Evolutionary conservation across 2,797 vertebrate species (phyloP), one percentile per base, ranked within the genome.

Genomic region (Halcyon badia): DNA sequence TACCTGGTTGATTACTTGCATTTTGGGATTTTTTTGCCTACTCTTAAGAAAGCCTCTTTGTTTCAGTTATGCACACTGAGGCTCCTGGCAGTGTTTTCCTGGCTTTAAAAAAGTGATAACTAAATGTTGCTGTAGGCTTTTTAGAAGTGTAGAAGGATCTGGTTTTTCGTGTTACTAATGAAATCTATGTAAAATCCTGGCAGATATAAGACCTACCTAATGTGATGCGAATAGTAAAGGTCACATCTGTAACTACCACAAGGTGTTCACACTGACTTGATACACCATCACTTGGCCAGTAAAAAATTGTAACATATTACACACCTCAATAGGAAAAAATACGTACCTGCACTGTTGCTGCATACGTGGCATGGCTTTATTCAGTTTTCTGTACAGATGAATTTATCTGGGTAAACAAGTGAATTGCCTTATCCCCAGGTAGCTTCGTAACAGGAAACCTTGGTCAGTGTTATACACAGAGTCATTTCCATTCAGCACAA

Each of bases 271-370:
- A 3, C 25, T 33, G 62, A 66, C 35, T 31, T 24, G 6, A 21
- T 52, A 65, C 3, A 52, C 8, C 8, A 14, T n/a, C 69, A 21
- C 0, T 1, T 17, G 20, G 7, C 10, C 30, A 70, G 51, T 25
- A 68, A 72, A 58, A 90, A 44, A 37, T 9, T 49, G 8, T 21
- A 26, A 44, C 2, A 2, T 13, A 31, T 49, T 79, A 48, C 6
- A 7, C 49, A 42, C 28, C 37, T 56, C 39, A 57, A 17, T 1
- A 46, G 52, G 33, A 86, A 75, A 77, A 61, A 41, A 10, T 12
- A 39, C 0, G 11, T 83, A 35, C n/a, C 52, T 71, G 33, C 39
- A 30, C 58, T 75, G 6, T 46, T 75, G 89, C 69, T 41, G 17
- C 28, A 31, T 13, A 35, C 5, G 2, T 33, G 31, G 25, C 52